Base-by-base conservation (phyloP, 1,140 invertebrate species). In the Metopolophium dirhodum region DNA sequence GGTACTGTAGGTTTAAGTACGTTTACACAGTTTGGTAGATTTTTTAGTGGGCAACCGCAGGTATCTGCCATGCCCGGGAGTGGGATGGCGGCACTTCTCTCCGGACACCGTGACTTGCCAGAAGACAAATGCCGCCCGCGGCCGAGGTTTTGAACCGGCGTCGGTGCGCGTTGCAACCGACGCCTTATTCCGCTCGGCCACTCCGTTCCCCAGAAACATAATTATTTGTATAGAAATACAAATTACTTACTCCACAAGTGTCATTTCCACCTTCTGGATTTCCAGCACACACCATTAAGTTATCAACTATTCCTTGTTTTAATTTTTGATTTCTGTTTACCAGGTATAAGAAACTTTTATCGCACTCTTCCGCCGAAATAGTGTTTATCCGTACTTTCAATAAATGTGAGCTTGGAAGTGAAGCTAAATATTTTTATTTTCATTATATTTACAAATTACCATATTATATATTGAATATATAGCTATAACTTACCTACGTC, bases 401-500 rank as follows among this genome's bases (percentile, higher is more conserved):
- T 37, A 89, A 89, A 26, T 89, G 2, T 18, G n/a, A 11, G 23
- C 88, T 89, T 3, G 1, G 2, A 14, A 22, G 9, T 51, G n/a
- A 30, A 41, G 23, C 86, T 88, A 88, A 88, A 88, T 49, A 88
- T n/a, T 49, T 49, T n/a, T 22, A 88, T 45, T 49, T 18, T 22
- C 14, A 88, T 35, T 88, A 51, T n/a, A 68, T 68, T 68, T n/a
- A n/a, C 4, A 68, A n/a, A 6, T n/a, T 68, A 68, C 14, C 3
- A 30, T 30, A 68, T 68, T n/a, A 61, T 30, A 30, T 30, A 9
- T 30, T 18, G 30, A 86, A 20, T 30, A 41, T 41, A 77, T 68
- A 83, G 93, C 90, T 47, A 47, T 93, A 77, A 95, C 94, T 30
- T 47, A 86, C 88, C 94, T 37, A 83, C 94, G 26, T 91, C 94